Conservation (phyloP, 2,888 invertebrate species). For the Pecten maximus region DNA sequence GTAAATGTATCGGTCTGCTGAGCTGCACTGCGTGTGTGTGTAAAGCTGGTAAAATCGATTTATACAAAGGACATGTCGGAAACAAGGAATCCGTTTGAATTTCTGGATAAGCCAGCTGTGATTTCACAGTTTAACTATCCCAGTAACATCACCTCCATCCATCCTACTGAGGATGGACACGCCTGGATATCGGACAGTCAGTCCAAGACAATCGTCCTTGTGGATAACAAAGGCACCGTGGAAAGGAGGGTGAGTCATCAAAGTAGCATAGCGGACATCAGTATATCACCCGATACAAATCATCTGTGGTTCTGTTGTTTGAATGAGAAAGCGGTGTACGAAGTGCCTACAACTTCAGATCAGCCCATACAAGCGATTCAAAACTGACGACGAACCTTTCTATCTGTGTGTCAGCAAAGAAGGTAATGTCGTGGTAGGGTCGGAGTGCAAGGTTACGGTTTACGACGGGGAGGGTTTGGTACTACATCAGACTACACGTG, state of each 20-base stretch:
- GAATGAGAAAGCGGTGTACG: not conserved
- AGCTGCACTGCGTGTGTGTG: not conserved
- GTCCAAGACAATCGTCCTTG: not conserved
- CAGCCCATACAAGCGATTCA: not conserved
- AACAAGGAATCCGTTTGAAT: not conserved
- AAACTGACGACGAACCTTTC: not conserved
- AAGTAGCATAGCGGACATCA: not conserved
- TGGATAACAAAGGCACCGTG: conserved; percentile 6
- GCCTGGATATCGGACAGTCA: conserved; percentile 19
- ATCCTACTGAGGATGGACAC: not conserved
- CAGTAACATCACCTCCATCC: not conserved
- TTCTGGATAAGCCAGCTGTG: conserved; percentile 14
- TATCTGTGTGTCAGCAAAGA: conserved; percentile 8
- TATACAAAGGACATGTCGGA: not conserved
- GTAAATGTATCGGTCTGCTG: not conserved
- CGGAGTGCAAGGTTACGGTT: not conserved
- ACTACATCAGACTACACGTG: not conserved
- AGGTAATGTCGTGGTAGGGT: not conserved
- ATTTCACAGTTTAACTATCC: conserved; percentile 6
- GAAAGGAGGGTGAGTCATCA: not conserved
- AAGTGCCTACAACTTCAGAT: not conserved
- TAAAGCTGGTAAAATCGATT: not conserved
- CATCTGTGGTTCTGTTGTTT: conserved; percentile 13
- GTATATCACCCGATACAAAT: not conserved
- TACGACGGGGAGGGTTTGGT: not conserved